Percentiles rank a stretch among this genome's conserved stretches.
phyloP scores from a whole-genome alignment of 2,797 vertebrate genomes.

The Rhodeus uyekii region DNA sequence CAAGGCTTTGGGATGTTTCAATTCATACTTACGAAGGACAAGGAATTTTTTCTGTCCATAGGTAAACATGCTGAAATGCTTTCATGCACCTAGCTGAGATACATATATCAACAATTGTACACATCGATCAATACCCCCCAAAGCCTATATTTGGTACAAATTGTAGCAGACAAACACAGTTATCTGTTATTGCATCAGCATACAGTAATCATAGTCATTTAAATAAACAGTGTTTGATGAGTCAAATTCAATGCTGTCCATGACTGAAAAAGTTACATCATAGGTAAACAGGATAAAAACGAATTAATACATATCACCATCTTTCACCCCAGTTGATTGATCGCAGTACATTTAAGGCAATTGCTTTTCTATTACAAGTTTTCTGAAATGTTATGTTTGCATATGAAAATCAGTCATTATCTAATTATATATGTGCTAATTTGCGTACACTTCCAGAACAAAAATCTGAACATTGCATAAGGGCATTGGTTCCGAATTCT shows the following conservation, averaged over 20 bases:
- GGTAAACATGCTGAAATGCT: neutral
- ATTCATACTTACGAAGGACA: conserved; percentile 44
- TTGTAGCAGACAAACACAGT: neutral
- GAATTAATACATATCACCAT: neutral
- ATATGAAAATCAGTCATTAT: neutral
- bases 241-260: neutral
- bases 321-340: neutral
- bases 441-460: neutral
- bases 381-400: neutral
- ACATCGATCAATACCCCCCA: neutral
- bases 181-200: neutral
- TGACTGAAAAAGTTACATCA: conserved; percentile 28
- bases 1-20: conserved; percentile 68
- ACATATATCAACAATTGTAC: neutral
- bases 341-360: neutral
- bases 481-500: neutral
- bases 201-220: neutral
- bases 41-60: conserved; percentile 33
- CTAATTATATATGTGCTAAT: neutral
- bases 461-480: neutral
- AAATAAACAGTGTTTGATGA: neutral
- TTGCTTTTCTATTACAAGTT: neutral
- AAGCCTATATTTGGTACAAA: conserved; percentile 22
- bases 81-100: neutral
- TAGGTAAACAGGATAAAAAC: neutral